Conservation (phyloP, 1,140 invertebrate species). For the Aphelinus atriplicis region DNA sequence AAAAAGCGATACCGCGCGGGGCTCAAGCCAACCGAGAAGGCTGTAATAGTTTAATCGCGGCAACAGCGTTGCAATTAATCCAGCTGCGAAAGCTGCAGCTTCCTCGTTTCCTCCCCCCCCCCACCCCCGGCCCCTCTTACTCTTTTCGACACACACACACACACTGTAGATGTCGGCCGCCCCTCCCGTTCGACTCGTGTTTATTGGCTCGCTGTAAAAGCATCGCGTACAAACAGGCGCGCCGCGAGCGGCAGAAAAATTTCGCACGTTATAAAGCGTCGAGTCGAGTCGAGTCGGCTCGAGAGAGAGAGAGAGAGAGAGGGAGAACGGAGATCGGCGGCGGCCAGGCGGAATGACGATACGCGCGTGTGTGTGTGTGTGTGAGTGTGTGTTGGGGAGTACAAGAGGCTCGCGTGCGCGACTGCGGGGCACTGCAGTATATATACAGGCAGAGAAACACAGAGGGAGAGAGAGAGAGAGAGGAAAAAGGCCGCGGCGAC, state of each 20-base stretch:
- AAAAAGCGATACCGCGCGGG: constrained; percentile 21
- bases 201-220: constrained; percentile 50
- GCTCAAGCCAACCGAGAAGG: constrained; percentile 15
- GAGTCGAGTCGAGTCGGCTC: background rate
- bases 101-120: background rate
- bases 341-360: no score
- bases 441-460: background rate
- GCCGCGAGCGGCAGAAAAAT: constrained; percentile 49
- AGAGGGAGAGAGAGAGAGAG: constrained; percentile 13
- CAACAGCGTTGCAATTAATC: constrained; percentile 58
- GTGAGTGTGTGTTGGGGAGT: no score
- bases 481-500: constrained; percentile 49
- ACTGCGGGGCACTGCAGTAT: background rate
- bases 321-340: background rate
- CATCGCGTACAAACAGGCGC: constrained; percentile 47
- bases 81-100: background rate
- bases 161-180: background rate
- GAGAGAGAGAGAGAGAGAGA: background rate
- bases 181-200: constrained; percentile 29
- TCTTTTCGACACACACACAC: background rate
- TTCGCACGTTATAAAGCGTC: constrained; percentile 62
- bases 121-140: background rate
- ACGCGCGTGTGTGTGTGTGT: no score
- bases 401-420: no score
- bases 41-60: constrained; percentile 57